These are phyloP conservation scores for Tachina lurida DNA, from an alignment of 2,888 invertebrate species.

Conservation along the genomic window DNA sequence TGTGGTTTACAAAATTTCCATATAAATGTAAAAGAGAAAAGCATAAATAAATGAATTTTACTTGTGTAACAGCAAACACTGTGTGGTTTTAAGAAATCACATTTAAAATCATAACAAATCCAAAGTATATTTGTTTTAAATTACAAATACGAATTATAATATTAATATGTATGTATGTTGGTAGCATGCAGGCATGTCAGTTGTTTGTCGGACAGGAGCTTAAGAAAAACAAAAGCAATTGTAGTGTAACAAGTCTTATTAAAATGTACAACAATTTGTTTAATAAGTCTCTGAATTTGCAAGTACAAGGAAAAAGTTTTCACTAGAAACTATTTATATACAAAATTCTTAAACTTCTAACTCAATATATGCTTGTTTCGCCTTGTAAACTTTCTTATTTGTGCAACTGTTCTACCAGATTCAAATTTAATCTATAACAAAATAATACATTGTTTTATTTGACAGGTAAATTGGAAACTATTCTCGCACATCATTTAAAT, in stretches of 20 bases:
- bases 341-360: no score
- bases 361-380: no score
- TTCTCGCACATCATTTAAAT: background rate
- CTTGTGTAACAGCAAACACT: no score
- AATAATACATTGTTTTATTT: conserved; percentile 9
- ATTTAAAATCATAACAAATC: conserved; percentile 31
- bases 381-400: background rate
- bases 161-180: background rate
- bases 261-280: no score
- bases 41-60: no score
- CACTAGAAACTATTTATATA: no score
- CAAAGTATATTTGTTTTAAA: conserved; percentile 6
- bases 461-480: conserved; percentile 18
- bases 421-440: background rate
- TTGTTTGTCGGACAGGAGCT: background rate
- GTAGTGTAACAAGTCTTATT: no score
- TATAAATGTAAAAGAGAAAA: background rate
- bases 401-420: background rate
- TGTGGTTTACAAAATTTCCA: background rate
- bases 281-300: no score
- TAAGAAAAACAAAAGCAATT: background rate
- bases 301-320: no score
- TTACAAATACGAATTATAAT: conserved; percentile 1
- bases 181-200: background rate
- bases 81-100: conserved; percentile 23